These are phyloP conservation scores for Amyelois transitella DNA, from an alignment of 1,140 invertebrate species.

Conservation along the genomic window DNA sequence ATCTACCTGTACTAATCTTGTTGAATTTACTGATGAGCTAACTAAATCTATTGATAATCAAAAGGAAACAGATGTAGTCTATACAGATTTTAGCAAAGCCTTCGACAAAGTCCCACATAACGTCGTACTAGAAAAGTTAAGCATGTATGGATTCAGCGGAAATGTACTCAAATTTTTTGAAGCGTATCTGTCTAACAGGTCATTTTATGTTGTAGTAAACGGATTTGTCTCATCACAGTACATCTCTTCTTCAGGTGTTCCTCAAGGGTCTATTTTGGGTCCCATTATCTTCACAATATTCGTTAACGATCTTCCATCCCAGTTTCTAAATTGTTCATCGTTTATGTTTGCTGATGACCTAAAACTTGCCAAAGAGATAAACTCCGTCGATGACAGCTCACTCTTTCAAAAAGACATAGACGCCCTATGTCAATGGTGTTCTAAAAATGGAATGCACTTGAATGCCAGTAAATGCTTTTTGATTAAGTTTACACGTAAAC, in stretches of 20 bases:
- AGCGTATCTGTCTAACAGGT: constrained; percentile 5
- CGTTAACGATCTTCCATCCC: constrained; percentile 3
- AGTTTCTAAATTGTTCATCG: constrained; percentile 3
- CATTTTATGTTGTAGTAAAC: constrained; percentile 8
- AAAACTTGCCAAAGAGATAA: neutral
- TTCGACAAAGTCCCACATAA: constrained; percentile 13
- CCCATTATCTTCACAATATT: constrained; percentile 12
- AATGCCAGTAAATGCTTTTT: neutral
- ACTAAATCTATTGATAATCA: constrained; percentile 5
- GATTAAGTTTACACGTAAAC: neutral
- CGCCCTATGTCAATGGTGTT: neutral
- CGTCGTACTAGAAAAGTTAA: constrained; percentile 11
- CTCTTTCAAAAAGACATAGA: neutral
- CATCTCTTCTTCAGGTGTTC: constrained; percentile 6
- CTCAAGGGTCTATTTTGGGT: constrained; percentile 13
- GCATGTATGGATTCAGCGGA: constrained; percentile 7
- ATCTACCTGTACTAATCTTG: constrained; percentile 16
- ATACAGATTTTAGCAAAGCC: constrained; percentile 16
- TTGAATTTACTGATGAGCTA: constrained; percentile 2
- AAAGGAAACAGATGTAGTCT: constrained; percentile 14
- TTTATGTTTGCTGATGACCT: constrained; percentile 10
- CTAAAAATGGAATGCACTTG: neutral
- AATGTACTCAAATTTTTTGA: constrained; percentile 10
- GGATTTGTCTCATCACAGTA: neutral
- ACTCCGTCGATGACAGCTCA: neutral